Evolutionary conservation across 2,888 invertebrate species (phyloP).

Genomic region (Brenthis hecate): DNA sequence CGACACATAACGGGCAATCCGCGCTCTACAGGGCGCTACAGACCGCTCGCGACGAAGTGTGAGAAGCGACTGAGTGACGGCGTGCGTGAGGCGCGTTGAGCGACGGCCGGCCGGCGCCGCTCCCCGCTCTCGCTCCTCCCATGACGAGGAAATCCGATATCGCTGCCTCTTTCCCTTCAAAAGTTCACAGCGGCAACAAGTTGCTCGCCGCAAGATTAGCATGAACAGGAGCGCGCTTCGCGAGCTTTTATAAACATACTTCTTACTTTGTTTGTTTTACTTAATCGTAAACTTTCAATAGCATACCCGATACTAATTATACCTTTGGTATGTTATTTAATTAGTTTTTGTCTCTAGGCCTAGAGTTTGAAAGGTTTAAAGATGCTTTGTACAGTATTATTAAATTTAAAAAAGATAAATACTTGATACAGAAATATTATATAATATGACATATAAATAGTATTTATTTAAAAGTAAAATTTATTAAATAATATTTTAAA

Average conservation of each 20-base stretch:
- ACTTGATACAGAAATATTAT: no score
- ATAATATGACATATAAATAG: no score
- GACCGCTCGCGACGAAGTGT: slow-evolving; percentile 58
- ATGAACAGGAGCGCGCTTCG: slow-evolving; percentile 80
- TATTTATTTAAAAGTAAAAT: no score
- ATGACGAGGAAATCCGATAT: slow-evolving; percentile 67
- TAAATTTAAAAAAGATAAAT: no score
- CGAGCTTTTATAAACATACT: slow-evolving; percentile 82
- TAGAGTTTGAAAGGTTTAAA: not conserved
- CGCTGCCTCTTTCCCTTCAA: slow-evolving; percentile 60
- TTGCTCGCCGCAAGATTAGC: slow-evolving; percentile 80
- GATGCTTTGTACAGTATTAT: no score
- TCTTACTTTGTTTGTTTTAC: slow-evolving; percentile 78
- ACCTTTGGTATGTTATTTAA: slow-evolving; percentile 29
- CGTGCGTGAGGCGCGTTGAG: slow-evolving; percentile 68
- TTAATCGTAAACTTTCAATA: slow-evolving; percentile 76
- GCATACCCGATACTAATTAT: slow-evolving; percentile 46
- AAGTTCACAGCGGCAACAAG: slow-evolving; percentile 81
- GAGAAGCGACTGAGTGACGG: slow-evolving; percentile 70
- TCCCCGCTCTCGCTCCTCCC: slow-evolving; percentile 79
- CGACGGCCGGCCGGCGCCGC: slow-evolving; percentile 42
- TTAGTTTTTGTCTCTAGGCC: slow-evolving; percentile 3
- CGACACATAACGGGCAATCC: slow-evolving; percentile 76
- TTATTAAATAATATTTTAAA: not conserved
- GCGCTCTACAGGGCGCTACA: slow-evolving; percentile 51